Evolutionary conservation across 2,113 vertebrate genomes (phyloP).

Genomic region (Dissostichus mawsoni): DNA sequence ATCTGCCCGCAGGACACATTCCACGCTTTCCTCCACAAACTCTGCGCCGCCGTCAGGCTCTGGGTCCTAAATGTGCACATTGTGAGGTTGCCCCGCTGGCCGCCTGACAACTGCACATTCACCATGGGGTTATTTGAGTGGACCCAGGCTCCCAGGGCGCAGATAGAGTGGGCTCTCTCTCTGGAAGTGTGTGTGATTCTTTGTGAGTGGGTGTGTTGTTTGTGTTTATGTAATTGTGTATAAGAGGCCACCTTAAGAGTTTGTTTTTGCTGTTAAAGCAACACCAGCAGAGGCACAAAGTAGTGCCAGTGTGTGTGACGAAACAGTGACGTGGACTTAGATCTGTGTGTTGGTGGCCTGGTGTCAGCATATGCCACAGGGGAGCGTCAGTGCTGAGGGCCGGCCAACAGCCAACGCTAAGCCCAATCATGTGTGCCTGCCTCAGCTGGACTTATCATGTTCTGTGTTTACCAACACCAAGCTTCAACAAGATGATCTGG

Average conservation of each 20-base stretch:
- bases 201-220: slow-evolving; percentile 53
- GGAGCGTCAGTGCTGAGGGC: slow-evolving; percentile 40
- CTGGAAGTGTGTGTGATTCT: slow-evolving; percentile 40
- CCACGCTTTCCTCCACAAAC: slow-evolving; percentile 78
- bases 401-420: slow-evolving; percentile 59
- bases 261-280: slow-evolving; percentile 40
- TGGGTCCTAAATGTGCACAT: slow-evolving; percentile 79
- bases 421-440: slow-evolving; percentile 67
- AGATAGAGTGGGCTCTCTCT: slow-evolving; percentile 48
- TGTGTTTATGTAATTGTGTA: slow-evolving; percentile 56
- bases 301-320: slow-evolving; percentile 16
- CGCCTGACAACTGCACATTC: slow-evolving; percentile 73
- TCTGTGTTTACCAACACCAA: slow-evolving; percentile 78
- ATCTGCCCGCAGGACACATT: slow-evolving; percentile 74
- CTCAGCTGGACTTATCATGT: slow-evolving; percentile 73
- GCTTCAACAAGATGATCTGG: slow-evolving; percentile 73
- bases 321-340: slow-evolving; percentile 1
- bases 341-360: slow-evolving; percentile 25
- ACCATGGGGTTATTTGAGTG: slow-evolving; percentile 72
- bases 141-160: slow-evolving; percentile 49
- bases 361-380: slow-evolving; percentile 11
- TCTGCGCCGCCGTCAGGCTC: slow-evolving; percentile 53
- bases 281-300: slow-evolving; percentile 11
- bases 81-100: slow-evolving; percentile 71
- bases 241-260: slow-evolving; percentile 33